Evolutionary conservation across 2,113 vertebrate genomes (phyloP), one percentile per base, ranked within the genome.

Genomic region (Gopherus flavomarginatus): DNA sequence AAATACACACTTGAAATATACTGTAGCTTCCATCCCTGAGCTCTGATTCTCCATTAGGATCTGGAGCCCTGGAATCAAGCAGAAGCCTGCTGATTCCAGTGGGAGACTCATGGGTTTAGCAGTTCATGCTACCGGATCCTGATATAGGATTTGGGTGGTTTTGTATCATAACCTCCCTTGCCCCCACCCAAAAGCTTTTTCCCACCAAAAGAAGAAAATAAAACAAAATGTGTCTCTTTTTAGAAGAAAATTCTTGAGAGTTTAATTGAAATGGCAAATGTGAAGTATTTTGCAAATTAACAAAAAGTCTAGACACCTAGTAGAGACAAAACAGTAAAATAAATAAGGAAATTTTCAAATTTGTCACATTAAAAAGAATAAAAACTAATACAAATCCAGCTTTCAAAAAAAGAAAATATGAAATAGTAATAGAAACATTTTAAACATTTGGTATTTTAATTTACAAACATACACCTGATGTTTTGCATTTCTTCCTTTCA

Each of bases 241-340:
- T 78, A 95, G 57, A 93, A 88, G 95, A 95, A 94, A 79, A 19
- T 96, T 78, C 88, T 90, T 78, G 54, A 92, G 31, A 80, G 26
- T 98, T 98, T 97, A 97, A 96, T 97, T 87, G 44, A 88, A 94
- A 97, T 78, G 92, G 85, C 83, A 93, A 94, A 95, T 87, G 91
- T 85, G 88, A 93, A 90, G 26, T 93, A n/a, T 11, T 92, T 95
- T 90, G 62, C 59, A 87, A 96, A 91, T n/a, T 11, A 94, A 89
- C 50, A 47, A 90, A 93, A 94, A 92, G 84, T 53, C 82, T 92
- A 24, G 7, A 52, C 7, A 47, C 77, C 38, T 81, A 78, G 92
- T 80, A 87, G 93, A 91, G 42, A 81, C 47, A 72, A 50, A 90
- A 81, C 50, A 94, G 81, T 87, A 97, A 96, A 98, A 98, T 97